Evolutionary conservation across 2,797 vertebrate genomes (phyloP).

Genomic region (Carapus acus): DNA sequence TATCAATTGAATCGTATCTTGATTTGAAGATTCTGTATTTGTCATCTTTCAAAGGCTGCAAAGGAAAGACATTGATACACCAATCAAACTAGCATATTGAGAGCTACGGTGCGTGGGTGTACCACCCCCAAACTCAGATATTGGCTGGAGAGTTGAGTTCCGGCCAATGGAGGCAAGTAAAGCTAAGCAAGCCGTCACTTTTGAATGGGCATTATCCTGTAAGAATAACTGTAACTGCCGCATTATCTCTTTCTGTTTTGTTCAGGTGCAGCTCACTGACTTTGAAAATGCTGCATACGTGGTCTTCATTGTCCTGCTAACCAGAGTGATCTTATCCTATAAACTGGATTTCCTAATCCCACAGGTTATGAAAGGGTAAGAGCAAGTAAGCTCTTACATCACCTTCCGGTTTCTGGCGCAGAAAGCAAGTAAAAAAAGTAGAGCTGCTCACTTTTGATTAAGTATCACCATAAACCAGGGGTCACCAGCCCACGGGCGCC

Average conservation of each 20-base stretch:
- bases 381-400: no score
- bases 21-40: slow-evolving; percentile 97
- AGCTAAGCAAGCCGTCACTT: background rate
- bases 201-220: no score
- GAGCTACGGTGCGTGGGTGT: no score
- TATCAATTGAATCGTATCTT: slow-evolving; percentile 97
- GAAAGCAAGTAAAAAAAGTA: no score
- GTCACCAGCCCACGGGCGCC: no score
- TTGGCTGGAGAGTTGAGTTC: slow-evolving; percentile 98
- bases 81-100: background rate
- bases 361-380: no score
- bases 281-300: slow-evolving; percentile 98
- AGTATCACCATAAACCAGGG: no score
- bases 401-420: no score
- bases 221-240: no score
- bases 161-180: slow-evolving; percentile 93
- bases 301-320: slow-evolving; percentile 96
- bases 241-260: slow-evolving; percentile 9
- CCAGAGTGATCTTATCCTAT: slow-evolving; percentile 95
- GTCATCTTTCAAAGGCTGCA: slow-evolving; percentile 89
- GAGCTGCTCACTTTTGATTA: no score
- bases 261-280: slow-evolving; percentile 94
- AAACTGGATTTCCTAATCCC: slow-evolving; percentile 97
- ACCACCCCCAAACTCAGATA: slow-evolving; percentile 98
- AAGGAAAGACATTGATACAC: background rate